A percentile compares a stretch with the other conserved stretches of the same genome.
These are phyloP conservation scores for Lytechinus pictus DNA, from an alignment of 35 echinoderm and acorn worm species.

Conservation along the genomic window DNA sequence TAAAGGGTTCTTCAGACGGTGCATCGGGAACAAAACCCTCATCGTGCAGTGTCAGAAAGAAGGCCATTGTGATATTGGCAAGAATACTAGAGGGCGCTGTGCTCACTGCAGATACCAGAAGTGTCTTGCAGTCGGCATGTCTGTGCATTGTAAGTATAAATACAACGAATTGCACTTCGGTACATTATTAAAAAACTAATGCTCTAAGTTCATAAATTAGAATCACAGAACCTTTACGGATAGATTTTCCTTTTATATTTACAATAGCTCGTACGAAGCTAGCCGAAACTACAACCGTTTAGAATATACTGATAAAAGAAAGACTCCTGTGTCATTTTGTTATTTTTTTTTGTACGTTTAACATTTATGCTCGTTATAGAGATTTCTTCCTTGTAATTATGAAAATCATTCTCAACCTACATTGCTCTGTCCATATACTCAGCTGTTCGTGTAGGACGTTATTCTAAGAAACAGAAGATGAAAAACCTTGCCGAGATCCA, in stretches of 20 bases:
- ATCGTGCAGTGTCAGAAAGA: conserved; percentile 94
- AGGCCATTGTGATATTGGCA: conserved; percentile 82
- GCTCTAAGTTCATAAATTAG: not conserved
- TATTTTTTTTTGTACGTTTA: too few species aligned
- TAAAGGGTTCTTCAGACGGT: conserved; percentile 97
- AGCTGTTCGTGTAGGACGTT: conserved; percentile 87
- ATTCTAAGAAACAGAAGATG: conserved; percentile 95
- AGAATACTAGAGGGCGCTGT: conserved; percentile 93
- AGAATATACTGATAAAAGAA: too few species aligned
- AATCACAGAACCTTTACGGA: too few species aligned
- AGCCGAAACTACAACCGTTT: too few species aligned
- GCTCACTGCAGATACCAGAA: conserved; percentile 96
- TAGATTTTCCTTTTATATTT: too few species aligned
- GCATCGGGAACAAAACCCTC: conserved; percentile 92
- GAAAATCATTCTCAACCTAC: not conserved
- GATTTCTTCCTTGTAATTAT: not conserved
- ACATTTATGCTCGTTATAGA: too few species aligned
- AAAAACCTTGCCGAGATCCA: conserved; percentile 91
- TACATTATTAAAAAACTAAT: not conserved
- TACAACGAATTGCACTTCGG: not conserved
- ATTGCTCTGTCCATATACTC: not conserved
- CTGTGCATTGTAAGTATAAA: conserved; percentile 93
- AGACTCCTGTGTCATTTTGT: too few species aligned
- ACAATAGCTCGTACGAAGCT: too few species aligned
- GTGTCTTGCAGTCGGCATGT: conserved; percentile 98